These are phyloP conservation scores for Matsumurasca onukii DNA, from an alignment of 1,140 invertebrate species.

Conservation along the genomic window DNA sequence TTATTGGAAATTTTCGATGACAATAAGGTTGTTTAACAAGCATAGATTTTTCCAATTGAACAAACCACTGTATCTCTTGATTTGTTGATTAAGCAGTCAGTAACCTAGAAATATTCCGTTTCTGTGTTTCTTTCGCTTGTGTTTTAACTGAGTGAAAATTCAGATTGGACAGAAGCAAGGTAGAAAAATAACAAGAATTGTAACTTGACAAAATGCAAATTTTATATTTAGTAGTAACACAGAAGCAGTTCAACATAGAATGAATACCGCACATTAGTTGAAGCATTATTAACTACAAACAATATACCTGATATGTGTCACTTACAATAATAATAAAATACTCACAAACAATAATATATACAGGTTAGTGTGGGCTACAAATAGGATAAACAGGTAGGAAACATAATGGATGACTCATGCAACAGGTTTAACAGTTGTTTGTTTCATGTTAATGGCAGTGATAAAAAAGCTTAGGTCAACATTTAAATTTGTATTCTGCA, in stretches of 20 bases:
- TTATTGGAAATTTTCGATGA: no score
- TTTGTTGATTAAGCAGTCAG: no score
- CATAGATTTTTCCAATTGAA: no score
- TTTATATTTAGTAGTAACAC: slow-evolving; percentile 26
- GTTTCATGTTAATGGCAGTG: not conserved
- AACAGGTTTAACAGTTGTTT: not conserved
- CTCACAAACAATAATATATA: slow-evolving; percentile 24
- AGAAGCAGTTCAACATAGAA: slow-evolving; percentile 25
- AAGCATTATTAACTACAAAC: slow-evolving; percentile 24
- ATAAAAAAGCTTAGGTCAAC: not conserved
- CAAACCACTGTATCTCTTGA: no score
- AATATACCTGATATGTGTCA: slow-evolving; percentile 26
- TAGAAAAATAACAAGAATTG: not conserved
- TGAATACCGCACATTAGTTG: slow-evolving; percentile 26
- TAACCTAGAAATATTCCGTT: no score
- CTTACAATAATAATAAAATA: slow-evolving; percentile 23
- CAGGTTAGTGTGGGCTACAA: slow-evolving; percentile 6
- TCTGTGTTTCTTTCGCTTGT: no score
- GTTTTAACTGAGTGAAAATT: no score
- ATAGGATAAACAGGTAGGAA: not conserved
- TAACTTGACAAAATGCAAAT: slow-evolving; percentile 23
- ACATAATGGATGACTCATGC: not conserved
- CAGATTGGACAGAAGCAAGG: not conserved
- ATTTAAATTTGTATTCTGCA: not conserved
- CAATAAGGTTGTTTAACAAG: no score